Base-by-base conservation (phyloP, 2,888 invertebrate species). In the Hirtodrosophila alboralis region DNA sequence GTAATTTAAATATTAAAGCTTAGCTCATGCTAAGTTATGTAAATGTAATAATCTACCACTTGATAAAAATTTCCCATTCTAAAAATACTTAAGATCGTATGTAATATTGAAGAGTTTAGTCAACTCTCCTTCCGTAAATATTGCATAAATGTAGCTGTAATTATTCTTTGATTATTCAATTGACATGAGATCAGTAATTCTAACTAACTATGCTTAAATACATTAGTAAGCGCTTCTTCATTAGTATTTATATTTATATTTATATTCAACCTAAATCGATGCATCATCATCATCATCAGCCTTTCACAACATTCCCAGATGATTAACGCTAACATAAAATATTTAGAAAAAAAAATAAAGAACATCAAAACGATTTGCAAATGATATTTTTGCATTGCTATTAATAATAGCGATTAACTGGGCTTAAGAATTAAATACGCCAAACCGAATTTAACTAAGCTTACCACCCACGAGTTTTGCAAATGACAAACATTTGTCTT, bases 291-390 rank as follows among this genome's bases (percentile, higher is more conserved):
- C 44, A 36, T 8, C 47, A 44, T 5, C 13, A 13, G 28, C 78
- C 78, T 86, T 79, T 79, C 86, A 79, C 77, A 64, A 79, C 61
- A 84, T 75, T 66, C 80, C 37, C 68, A 67, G 62, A 47, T 56
- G 80, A 67, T 83, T 76, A 71, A 60, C 63, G 65, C 41, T 58
- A 51, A 34, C 75, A 74, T 57, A 61, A 56, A n/a, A n/a, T n/a
- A n/a, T n/a, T n/a, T n/a, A n/a, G n/a, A n/a, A n/a, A n/a, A n/a
- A n/a, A n/a, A n/a, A n/a, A 40, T 40, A 36, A 67, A 61, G 51
- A 47, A 48, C 51, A 36, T n/a, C n/a, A n/a, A 57, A 63, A 48
- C 74, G 44, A 52, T 78, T 66, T 65, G 57, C 71, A 61, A 78
- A 65, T 67, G 57, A 79, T 75, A 84, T 54, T 85, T 61, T 60